phyloP scores from a whole-genome alignment of 2,113 vertebrate species.

The Caloenas nicobarica region DNA sequence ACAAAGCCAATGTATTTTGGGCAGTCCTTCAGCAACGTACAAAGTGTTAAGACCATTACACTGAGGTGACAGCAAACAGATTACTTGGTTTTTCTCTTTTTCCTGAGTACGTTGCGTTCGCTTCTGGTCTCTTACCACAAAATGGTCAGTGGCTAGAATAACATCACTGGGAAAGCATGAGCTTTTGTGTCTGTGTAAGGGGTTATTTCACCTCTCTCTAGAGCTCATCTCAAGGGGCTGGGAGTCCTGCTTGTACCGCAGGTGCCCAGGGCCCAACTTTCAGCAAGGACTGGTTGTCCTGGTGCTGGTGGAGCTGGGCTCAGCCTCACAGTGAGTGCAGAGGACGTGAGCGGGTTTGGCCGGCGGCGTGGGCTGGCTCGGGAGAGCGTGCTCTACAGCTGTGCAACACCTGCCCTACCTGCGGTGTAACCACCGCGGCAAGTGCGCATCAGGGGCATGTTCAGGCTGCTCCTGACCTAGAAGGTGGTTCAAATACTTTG shows the following conservation, averaged over 20 bases:
- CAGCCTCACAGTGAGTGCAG: not conserved
- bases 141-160: not conserved
- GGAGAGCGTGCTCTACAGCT: not conserved
- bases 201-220: not conserved
- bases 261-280: not conserved
- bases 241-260: not conserved
- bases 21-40: not conserved
- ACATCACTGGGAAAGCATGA: not conserved
- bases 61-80: not conserved
- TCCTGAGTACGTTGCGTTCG: not conserved
- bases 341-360: not conserved
- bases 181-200: not conserved
- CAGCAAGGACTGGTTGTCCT: not conserved
- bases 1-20: not conserved
- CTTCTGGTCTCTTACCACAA: not conserved
- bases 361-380: not conserved
- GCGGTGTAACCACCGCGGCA: not conserved
- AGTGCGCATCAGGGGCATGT: accelerated
- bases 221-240: not conserved
- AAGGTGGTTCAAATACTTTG: not conserved
- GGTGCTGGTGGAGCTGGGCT: not conserved
- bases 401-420: not conserved
- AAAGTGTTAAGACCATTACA: not conserved
- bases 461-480: not conserved
- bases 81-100: not conserved